Conservation (phyloP, 2,113 vertebrate species). For the Clupea harengus region DNA sequence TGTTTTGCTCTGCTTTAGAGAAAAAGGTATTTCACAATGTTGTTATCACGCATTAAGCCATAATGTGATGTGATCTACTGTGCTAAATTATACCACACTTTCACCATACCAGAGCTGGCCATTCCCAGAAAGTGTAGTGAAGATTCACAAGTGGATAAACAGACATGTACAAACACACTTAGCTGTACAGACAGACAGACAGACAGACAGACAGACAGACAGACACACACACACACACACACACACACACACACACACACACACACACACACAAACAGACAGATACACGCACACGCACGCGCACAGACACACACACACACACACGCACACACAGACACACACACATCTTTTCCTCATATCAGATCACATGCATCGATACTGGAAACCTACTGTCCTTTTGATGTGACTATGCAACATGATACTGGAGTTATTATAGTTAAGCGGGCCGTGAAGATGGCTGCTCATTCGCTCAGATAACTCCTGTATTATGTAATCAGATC, state of each 20-base stretch:
- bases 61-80: too few species aligned
- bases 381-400: constrained; percentile 27
- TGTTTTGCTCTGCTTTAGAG: too few species aligned
- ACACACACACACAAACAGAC: neutral
- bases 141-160: too few species aligned
- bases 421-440: constrained; percentile 25
- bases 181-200: too few species aligned
- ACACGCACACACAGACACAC: constrained; percentile 5
- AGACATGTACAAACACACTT: too few species aligned
- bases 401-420: constrained; percentile 30
- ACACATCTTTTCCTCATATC: neutral
- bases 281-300: neutral
- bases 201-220: too few species aligned
- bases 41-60: too few species aligned
- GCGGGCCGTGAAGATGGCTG: constrained; percentile 33
- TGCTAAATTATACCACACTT: too few species aligned
- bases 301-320: neutral
- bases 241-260: constrained; percentile 22
- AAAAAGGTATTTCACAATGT: too few species aligned
- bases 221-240: constrained; percentile 20
- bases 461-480: constrained; percentile 25
- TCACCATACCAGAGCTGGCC: too few species aligned
- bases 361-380: constrained; percentile 13
- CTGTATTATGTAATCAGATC: constrained; percentile 20
- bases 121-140: too few species aligned